A percentile compares a stretch with the other conserved stretches of the same genome.
Evolutionary conservation across 2,888 invertebrate species (phyloP).

Genomic region (Perdita meconis): DNA sequence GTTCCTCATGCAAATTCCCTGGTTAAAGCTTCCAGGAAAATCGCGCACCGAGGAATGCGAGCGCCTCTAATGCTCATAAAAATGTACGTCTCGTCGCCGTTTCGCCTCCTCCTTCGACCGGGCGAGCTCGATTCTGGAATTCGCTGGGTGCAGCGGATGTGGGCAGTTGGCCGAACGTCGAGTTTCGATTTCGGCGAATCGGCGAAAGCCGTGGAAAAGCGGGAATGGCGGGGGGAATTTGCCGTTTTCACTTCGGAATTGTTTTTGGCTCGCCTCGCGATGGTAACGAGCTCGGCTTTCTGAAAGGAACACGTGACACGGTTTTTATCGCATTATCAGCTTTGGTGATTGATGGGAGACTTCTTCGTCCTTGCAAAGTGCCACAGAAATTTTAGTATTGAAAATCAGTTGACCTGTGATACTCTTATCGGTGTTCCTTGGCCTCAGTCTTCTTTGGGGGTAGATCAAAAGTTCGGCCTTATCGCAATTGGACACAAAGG

Average conservation of each 20-base stretch:
- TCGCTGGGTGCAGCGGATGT: slow-evolving; percentile 60
- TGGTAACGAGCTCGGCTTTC: not conserved
- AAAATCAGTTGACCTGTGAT: too few relatives aligned
- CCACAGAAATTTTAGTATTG: too few relatives aligned
- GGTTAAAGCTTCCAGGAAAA: slow-evolving; percentile 70
- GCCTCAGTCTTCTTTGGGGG: too few relatives aligned
- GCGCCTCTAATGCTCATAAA: slow-evolving; percentile 46
- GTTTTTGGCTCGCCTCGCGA: slow-evolving; percentile 20
- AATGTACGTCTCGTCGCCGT: slow-evolving; percentile 64
- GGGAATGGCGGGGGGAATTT: slow-evolving; percentile 6
- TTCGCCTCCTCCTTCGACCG: slow-evolving; percentile 33
- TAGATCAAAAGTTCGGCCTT: too few relatives aligned
- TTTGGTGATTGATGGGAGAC: not conserved
- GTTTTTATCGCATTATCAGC: not conserved
- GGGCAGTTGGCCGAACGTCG: slow-evolving; percentile 40
- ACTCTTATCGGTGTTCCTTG: too few relatives aligned
- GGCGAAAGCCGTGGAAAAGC: slow-evolving; percentile 38
- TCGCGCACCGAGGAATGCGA: slow-evolving; percentile 62
- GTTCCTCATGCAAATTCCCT: slow-evolving; percentile 66
- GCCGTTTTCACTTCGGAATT: slow-evolving; percentile 28
- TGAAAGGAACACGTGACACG: not conserved
- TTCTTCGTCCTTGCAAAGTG: too few relatives aligned
- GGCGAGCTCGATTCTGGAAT: slow-evolving; percentile 66
- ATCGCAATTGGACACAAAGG: too few relatives aligned
- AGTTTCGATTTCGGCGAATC: slow-evolving; percentile 64